Percentiles rank a stretch among this genome's conserved stretches.
These are phyloP conservation scores for Phrixothrix hirtus DNA, from an alignment of 2,888 invertebrate genomes.

Conservation along the genomic window DNA sequence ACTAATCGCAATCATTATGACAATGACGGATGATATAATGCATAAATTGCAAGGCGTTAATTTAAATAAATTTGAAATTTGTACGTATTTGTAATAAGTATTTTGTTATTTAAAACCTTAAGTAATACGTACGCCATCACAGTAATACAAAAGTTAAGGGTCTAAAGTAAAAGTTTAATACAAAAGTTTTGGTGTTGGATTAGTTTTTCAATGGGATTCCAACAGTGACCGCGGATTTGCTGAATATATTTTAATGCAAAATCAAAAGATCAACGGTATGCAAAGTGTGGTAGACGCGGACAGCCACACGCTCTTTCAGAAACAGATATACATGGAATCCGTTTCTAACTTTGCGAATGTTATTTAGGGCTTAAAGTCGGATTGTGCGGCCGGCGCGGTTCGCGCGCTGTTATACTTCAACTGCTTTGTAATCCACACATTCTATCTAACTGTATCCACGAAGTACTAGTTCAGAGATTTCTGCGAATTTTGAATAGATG, in stretches of 20 bases:
- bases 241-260: slow-evolving; percentile 32
- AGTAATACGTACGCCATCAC: not conserved
- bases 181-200: slow-evolving; percentile 34
- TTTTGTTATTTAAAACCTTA: no score
- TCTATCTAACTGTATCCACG: slow-evolving; percentile 20
- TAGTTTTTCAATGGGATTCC: slow-evolving; percentile 30
- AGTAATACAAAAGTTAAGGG: slow-evolving; percentile 2
- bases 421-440: slow-evolving; percentile 34
- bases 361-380: slow-evolving; percentile 40
- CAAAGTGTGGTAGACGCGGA: slow-evolving; percentile 33
- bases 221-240: slow-evolving; percentile 29
- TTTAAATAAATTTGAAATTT: no score
- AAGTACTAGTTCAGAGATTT: slow-evolving; percentile 23
- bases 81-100: no score
- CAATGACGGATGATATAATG: no score
- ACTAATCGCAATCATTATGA: no score
- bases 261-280: slow-evolving; percentile 39
- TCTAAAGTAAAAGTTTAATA: slow-evolving; percentile 39
- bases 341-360: slow-evolving; percentile 39
- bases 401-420: slow-evolving; percentile 30
- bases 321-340: slow-evolving; percentile 33
- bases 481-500: slow-evolving; percentile 21
- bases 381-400: slow-evolving; percentile 33
- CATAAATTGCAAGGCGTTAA: no score
- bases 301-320: slow-evolving; percentile 28